These are phyloP conservation scores for Sinodicranocentrus sp. DNA, from an alignment of 2,888 invertebrate species.

Conservation along the genomic window DNA sequence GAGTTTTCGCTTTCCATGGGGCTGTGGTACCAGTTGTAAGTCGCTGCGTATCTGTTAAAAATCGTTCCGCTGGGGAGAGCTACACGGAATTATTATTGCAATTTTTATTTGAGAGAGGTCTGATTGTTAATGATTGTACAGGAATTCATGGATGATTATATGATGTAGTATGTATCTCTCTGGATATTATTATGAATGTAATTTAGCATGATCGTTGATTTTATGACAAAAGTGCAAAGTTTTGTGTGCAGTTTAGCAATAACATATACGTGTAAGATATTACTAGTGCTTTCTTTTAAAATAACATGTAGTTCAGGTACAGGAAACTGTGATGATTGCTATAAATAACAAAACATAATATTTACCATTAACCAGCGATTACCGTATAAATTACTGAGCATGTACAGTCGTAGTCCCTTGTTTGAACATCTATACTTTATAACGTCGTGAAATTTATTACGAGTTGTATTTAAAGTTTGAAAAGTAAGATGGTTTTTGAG, in stretches of 20 bases:
- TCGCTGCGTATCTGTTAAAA: no score
- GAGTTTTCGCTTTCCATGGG: no score
- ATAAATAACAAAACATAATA: slow-evolving; percentile 40
- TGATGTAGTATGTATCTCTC: no score
- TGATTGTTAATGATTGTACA: no score
- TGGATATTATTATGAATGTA: no score
- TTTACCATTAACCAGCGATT: slow-evolving; percentile 53
- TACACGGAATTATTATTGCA: no score
- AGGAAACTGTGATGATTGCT: slow-evolving; percentile 64
- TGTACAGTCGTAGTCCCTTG: not conserved
- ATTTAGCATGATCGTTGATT: slow-evolving; percentile 7
- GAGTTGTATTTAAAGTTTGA: slow-evolving; percentile 39
- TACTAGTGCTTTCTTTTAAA: slow-evolving; percentile 50
- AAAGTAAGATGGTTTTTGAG: slow-evolving; percentile 6
- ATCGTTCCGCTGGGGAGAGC: no score
- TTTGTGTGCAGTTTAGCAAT: slow-evolving; percentile 18
- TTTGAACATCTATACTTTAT: not conserved
- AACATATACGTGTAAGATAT: not conserved
- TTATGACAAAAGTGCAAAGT: slow-evolving; percentile 50
- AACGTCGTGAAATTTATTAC: not conserved
- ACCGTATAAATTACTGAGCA: slow-evolving; percentile 17
- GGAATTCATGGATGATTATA: no score
- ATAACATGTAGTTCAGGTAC: slow-evolving; percentile 55
- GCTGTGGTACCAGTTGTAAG: no score
- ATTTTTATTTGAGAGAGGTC: no score